These are phyloP conservation scores for Magallana gigas DNA, from an alignment of 1,140 invertebrate genomes.

Conservation along the genomic window DNA sequence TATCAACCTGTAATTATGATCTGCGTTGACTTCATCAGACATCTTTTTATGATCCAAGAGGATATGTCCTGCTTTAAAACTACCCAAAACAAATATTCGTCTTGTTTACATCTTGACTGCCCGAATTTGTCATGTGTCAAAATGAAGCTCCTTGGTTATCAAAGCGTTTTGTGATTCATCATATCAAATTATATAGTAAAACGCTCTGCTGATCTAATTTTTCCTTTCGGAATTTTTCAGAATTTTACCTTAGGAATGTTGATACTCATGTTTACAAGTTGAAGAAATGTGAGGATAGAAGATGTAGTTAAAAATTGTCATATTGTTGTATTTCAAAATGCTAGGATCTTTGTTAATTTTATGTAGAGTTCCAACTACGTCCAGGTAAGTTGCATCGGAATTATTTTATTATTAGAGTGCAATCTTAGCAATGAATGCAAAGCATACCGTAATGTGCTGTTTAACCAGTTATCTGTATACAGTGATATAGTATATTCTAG, in stretches of 20 bases:
- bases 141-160: background rate
- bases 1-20: slow-evolving; percentile 33
- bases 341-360: background rate
- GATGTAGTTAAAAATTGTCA: background rate
- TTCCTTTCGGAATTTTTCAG: background rate
- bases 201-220: background rate
- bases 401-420: no score
- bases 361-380: slow-evolving; percentile 7
- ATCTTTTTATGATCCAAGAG: background rate
- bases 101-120: slow-evolving; percentile 2
- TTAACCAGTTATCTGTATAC: no score
- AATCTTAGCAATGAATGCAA: no score
- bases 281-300: background rate
- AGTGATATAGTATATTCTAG: no score
- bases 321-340: background rate
- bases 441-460: no score
- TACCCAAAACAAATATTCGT: background rate
- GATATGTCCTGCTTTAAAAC: background rate
- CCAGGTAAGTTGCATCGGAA: background rate
- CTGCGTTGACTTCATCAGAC: slow-evolving; percentile 18
- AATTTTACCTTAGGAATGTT: background rate
- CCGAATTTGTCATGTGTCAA: slow-evolving; percentile 16
- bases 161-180: no score
- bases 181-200: background rate
- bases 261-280: background rate